Evolutionary conservation across 1,140 invertebrate species (phyloP).

Genomic region (Neelides sp.): DNA sequence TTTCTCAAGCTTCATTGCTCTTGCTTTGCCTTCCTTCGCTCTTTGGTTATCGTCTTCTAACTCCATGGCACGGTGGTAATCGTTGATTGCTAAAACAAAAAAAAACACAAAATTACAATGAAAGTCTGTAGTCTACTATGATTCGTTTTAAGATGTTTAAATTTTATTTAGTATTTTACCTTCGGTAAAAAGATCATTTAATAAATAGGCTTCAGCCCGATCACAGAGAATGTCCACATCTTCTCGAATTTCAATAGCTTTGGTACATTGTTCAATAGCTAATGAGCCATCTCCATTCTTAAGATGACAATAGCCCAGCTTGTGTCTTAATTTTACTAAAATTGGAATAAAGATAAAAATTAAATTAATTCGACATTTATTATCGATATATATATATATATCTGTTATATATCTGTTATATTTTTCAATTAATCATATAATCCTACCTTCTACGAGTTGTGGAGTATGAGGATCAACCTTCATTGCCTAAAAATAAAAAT

Average conservation of each 20-base stretch:
- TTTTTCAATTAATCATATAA: too few species aligned
- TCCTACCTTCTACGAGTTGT: conserved; percentile 48
- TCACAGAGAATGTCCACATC: conserved; percentile 74
- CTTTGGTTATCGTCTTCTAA: conserved; percentile 64
- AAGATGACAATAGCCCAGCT: conserved; percentile 59
- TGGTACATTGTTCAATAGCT: conserved; percentile 61
- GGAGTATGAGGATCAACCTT: conserved; percentile 46
- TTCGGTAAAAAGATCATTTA: conserved; percentile 83
- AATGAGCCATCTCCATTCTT: conserved; percentile 49
- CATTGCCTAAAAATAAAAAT: conserved; percentile 39
- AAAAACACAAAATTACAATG: conserved; percentile 7
- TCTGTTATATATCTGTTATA: too few species aligned
- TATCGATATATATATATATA: too few species aligned
- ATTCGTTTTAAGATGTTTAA: background rate
- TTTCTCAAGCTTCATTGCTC: conserved; percentile 87
- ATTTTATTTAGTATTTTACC: conserved; percentile 42
- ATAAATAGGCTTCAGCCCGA: conserved; percentile 79
- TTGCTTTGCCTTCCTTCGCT: conserved; percentile 77
- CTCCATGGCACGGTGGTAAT: conserved; percentile 74
- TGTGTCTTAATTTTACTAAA: conserved; percentile 36
- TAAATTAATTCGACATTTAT: too few species aligned
- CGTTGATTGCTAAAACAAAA: conserved; percentile 58
- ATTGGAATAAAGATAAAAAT: too few species aligned
- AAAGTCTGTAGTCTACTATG: background rate
- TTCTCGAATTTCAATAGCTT: conserved; percentile 62